Conservation (phyloP, 1,140 invertebrate genomes). For the Zeugodacus cucurbitae region DNA sequence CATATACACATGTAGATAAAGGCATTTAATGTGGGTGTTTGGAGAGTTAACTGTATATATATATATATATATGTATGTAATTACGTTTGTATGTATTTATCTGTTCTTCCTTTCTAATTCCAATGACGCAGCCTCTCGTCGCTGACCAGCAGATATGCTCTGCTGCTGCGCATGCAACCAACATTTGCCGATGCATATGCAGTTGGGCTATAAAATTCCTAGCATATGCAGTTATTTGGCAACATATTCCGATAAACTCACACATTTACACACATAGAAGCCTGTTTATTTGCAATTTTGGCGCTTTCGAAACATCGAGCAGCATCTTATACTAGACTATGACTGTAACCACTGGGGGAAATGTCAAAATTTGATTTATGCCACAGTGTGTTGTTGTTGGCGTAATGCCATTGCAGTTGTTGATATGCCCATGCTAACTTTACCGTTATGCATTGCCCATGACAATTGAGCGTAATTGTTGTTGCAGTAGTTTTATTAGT, state of each 20-base stretch:
- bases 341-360: background rate
- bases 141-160: background rate
- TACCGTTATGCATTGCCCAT: background rate
- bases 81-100: too few species aligned
- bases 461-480: background rate
- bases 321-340: background rate
- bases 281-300: background rate
- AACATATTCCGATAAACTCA: background rate
- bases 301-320: background rate
- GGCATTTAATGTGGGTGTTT: background rate
- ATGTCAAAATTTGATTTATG: background rate
- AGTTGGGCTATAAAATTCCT: background rate
- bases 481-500: background rate
- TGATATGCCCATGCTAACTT: background rate
- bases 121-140: background rate
- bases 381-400: background rate
- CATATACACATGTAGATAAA: too few species aligned
- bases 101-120: background rate
- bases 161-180: too few species aligned
- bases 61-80: background rate
- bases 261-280: background rate
- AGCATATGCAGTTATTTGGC: background rate
- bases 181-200: background rate
- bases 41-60: background rate
- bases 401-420: background rate